Base-by-base conservation (phyloP, 92 coral and sea anemone species). In the Porites divaricata region DNA sequence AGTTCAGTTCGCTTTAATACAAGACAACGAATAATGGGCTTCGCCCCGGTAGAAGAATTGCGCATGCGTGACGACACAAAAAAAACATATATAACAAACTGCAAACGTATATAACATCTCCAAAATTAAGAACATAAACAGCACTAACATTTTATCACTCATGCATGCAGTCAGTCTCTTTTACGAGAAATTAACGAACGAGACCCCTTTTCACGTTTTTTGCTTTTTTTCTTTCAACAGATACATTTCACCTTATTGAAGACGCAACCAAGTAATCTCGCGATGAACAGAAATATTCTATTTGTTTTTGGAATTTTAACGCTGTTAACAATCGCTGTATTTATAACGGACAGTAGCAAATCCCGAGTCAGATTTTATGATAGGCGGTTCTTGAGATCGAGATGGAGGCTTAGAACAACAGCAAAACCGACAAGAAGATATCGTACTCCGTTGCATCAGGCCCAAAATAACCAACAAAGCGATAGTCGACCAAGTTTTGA, bases 281-380 rank as follows among this genome's bases (percentile, higher is more conserved):
- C 15, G 62, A 81, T 58, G 76, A 64, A 72, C 70, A 71, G 61
- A 24, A 61, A 61, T 8, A 14, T 72, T 17, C 16, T 71, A 8
- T 20, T 49, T 45, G 59, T 19, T 10, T 49, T 81, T 14, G 86
- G 58, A 59, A 61, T 81, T 41, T 15, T 72, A 45, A 59, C 70
- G 9, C 48, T 81, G 62, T 26, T 81, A 1, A 14, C 70, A 15
- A 16, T 72, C 28, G 62, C 78, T 35, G 71, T 71, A 12, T 48
- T 81, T 35, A 58, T 71, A 72, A 57, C 86, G 59, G 71, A 23
- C 61, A 61, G 71, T 41, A 48, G 22, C 17, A 59, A 50, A 8
- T 21, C 58, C 11, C 74, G 69, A n/a, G 20, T 1, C 67, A 59
- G 53, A 63, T 81, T 77, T 77, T 4, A 19, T 4, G 5, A 19